Evolutionary conservation across 2,113 vertebrate genomes (phyloP).

Genomic region (Neogale vison): DNA sequence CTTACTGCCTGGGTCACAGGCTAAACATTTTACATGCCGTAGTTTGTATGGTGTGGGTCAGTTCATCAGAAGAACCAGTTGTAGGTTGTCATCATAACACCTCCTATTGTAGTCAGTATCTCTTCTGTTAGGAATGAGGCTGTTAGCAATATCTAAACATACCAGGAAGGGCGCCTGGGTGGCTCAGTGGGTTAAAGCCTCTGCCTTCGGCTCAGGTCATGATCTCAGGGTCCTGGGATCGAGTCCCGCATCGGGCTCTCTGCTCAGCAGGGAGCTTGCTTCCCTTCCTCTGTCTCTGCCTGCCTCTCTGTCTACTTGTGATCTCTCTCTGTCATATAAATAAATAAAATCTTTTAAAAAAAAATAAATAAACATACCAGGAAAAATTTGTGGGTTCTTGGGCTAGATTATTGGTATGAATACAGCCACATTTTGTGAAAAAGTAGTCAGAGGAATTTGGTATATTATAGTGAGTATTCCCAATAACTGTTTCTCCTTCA

Average conservation of each 20-base stretch:
- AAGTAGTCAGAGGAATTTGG: not conserved
- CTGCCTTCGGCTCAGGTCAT: too few species aligned
- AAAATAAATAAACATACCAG: not conserved
- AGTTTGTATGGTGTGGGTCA: not conserved
- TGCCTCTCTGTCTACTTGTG: too few species aligned
- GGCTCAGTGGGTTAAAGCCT: too few species aligned
- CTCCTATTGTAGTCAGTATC: not conserved
- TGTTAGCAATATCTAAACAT: not conserved
- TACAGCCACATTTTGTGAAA: not conserved
- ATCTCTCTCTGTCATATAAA: too few species aligned
- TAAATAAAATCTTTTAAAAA: too few species aligned
- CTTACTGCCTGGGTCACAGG: not conserved
- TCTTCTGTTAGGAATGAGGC: not conserved
- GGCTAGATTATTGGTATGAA: not conserved
- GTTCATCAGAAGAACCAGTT: not conserved
- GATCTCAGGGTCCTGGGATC: too few species aligned
- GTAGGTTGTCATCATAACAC: not conserved
- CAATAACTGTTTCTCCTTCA: not conserved
- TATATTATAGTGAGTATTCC: not conserved
- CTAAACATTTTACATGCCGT: not conserved
- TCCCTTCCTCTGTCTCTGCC: too few species aligned
- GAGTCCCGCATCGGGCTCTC: too few species aligned
- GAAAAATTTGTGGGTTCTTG: not conserved
- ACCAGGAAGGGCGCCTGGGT: too few species aligned
- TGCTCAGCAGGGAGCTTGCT: too few species aligned